Conservation (phyloP, 1,140 invertebrate genomes). For the Whitmania pigra region DNA sequence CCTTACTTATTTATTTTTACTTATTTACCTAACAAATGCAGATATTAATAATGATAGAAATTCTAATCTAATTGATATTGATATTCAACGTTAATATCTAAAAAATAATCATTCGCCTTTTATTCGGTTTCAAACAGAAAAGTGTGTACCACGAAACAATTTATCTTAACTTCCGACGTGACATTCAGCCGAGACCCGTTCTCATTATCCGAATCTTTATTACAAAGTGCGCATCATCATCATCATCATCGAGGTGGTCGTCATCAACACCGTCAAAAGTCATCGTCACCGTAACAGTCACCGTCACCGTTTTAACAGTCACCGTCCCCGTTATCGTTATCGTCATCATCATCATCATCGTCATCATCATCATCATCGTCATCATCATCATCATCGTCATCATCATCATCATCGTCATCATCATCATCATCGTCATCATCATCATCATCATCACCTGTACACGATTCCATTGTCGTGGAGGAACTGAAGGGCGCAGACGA, state of each 20-base stretch:
- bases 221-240: not conserved
- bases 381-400: slow-evolving; percentile 18
- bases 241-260: not conserved
- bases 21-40: too few relatives aligned
- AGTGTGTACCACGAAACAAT: too few relatives aligned
- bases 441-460: slow-evolving; percentile 36
- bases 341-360: not conserved
- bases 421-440: slow-evolving; percentile 9
- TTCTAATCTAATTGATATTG: too few relatives aligned
- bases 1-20: too few relatives aligned
- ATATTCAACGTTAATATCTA: too few relatives aligned
- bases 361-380: slow-evolving; percentile 7
- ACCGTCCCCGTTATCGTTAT: not conserved
- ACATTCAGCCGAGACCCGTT: too few relatives aligned
- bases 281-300: slow-evolving; percentile 12
- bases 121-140: too few relatives aligned
- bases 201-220: too few relatives aligned
- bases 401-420: slow-evolving; percentile 16
- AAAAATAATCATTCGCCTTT: too few relatives aligned
- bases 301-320: too few relatives aligned
- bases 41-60: too few relatives aligned
- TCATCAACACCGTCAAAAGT: slow-evolving; percentile 20
- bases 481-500: slow-evolving; percentile 26
- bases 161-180: too few relatives aligned
- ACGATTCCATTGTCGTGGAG: slow-evolving; percentile 37